Percentiles rank a stretch among this genome's conserved stretches.
These are phyloP conservation scores for Alitta virens DNA, from an alignment of 2,888 invertebrate genomes.

Conservation along the genomic window DNA sequence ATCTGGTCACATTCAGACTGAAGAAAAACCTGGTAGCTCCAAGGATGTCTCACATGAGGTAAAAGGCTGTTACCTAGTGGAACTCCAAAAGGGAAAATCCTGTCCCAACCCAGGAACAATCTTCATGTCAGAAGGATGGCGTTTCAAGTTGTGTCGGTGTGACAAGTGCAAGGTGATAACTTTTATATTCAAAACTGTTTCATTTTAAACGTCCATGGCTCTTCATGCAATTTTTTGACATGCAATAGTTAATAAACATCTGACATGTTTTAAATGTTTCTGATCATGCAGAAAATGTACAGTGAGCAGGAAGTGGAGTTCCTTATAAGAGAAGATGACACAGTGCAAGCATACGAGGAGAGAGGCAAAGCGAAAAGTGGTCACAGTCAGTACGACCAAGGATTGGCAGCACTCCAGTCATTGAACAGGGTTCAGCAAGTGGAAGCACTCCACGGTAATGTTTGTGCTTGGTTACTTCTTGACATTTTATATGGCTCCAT, in stretches of 20 bases:
- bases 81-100: slow-evolving; percentile 26
- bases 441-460: slow-evolving; percentile 70
- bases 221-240: neutral
- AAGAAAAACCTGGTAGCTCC: no score
- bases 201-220: neutral
- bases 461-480: neutral
- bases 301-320: slow-evolving; percentile 69
- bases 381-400: slow-evolving; percentile 72
- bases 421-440: slow-evolving; percentile 80
- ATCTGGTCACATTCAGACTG: no score
- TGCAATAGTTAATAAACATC: neutral
- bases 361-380: slow-evolving; percentile 64
- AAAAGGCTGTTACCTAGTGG: neutral
- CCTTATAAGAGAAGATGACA: slow-evolving; percentile 77
- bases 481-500: neutral
- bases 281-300: slow-evolving; percentile 65
- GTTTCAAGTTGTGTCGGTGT: slow-evolving; percentile 67
- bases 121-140: slow-evolving; percentile 62
- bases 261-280: neutral
- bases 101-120: slow-evolving; percentile 36
- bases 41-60: no score
- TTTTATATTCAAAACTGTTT: neutral
- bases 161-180: slow-evolving; percentile 52
- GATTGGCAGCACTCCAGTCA: slow-evolving; percentile 73
- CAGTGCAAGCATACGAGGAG: slow-evolving; percentile 69